Evolutionary conservation across 1,140 invertebrate species (phyloP).

Genomic region (Cataglyphis hispanica): DNA sequence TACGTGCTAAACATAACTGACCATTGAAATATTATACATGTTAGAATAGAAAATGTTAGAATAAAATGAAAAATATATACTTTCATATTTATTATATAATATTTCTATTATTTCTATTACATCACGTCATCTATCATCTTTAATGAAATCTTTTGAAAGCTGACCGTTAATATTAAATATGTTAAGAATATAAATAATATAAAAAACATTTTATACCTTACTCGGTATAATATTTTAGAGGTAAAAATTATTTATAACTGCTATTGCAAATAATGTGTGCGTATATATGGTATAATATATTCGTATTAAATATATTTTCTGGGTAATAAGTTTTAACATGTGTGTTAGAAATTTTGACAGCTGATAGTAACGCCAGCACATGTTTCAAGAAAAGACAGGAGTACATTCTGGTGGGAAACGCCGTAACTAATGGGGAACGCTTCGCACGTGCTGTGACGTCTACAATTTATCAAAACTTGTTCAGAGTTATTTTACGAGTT

Average conservation of each 20-base stretch:
- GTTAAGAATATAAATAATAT: background rate
- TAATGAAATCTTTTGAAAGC: background rate
- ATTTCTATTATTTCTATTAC: background rate
- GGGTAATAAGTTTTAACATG: constrained; percentile 67
- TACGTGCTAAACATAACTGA: background rate
- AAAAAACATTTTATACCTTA: background rate
- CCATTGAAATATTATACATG: background rate
- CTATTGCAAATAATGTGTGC: too few species aligned
- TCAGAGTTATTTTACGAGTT: constrained; percentile 76
- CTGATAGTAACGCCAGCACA: constrained; percentile 68
- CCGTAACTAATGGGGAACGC: constrained; percentile 74
- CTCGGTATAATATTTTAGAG: background rate
- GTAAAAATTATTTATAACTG: background rate
- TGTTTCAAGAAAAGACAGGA: constrained; percentile 73
- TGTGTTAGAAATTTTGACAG: constrained; percentile 74
- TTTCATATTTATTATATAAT: background rate
- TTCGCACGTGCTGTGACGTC: constrained; percentile 75
- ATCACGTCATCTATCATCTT: background rate
- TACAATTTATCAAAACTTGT: constrained; percentile 77
- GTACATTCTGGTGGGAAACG: constrained; percentile 70
- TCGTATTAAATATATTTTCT: constrained; percentile 28
- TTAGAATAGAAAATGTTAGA: background rate
- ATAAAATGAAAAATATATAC: background rate
- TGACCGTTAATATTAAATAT: background rate
- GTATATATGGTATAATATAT: constrained; percentile 7